A percentile compares a stretch with the other conserved stretches of the same genome.
Conservation (phyloP, 92 coral and sea anemone genomes). For the Pocillopora grandis region DNA sequence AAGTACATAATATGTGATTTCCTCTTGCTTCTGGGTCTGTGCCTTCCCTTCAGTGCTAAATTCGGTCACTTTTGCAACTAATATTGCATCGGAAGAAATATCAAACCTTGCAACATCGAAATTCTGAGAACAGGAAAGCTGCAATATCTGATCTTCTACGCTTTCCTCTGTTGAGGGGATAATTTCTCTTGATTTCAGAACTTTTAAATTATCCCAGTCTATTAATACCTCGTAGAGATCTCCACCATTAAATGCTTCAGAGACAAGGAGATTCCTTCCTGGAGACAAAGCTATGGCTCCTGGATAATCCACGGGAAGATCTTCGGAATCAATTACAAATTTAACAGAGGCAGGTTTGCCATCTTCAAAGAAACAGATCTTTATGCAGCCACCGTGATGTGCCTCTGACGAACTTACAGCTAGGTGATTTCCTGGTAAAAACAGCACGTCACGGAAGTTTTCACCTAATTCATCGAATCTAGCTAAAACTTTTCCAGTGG, state of each 20-base stretch:
- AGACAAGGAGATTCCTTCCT: conserved; percentile 9
- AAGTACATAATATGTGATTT: conserved; percentile 44
- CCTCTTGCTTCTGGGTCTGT: conserved; percentile 15
- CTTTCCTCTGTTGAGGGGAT: background rate
- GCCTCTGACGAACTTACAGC: conserved; percentile 33
- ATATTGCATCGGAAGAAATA: background rate
- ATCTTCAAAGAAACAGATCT: conserved; percentile 13
- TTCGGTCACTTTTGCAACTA: conserved; percentile 18
- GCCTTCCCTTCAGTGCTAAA: conserved; percentile 25
- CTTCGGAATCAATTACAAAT: conserved; percentile 3
- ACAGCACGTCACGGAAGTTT: conserved; percentile 9
- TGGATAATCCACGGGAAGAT: conserved; percentile 28
- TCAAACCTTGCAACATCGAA: background rate
- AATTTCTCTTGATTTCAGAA: conserved; percentile 22
- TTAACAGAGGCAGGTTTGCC: background rate
- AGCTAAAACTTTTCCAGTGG: conserved; percentile 26
- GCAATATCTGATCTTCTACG: background rate
- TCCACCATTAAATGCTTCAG: background rate
- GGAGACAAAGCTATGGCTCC: conserved; percentile 37
- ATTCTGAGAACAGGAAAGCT: conserved; percentile 29
- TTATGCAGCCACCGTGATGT: conserved; percentile 25
- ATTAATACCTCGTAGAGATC: conserved; percentile 16
- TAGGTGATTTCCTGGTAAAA: conserved; percentile 30
- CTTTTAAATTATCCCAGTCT: conserved; percentile 38
- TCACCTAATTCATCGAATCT: conserved; percentile 22